phyloP scores from a whole-genome alignment of 2,113 vertebrate species.

The Myotis brandtii region DNA sequence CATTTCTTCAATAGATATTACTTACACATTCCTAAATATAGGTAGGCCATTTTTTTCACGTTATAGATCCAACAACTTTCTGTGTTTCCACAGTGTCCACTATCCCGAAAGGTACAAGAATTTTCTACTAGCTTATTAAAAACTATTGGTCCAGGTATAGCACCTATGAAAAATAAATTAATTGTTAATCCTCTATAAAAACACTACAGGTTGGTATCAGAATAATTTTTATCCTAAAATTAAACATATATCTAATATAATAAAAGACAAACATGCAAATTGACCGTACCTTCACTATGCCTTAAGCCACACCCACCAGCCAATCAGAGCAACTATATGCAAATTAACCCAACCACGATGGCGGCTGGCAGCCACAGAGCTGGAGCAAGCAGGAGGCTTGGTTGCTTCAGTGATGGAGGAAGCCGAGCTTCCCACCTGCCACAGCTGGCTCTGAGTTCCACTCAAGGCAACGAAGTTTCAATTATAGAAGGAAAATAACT shows the following conservation, averaged over 20 bases:
- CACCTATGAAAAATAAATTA: slow-evolving; percentile 45
- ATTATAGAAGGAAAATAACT: no score
- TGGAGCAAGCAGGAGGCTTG: no score
- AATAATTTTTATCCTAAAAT: slow-evolving; percentile 27
- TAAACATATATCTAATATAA: neutral
- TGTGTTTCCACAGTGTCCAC: neutral
- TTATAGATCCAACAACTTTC: slow-evolving; percentile 60
- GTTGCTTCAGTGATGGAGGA: no score
- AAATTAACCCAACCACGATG: no score
- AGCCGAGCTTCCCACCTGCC: no score
- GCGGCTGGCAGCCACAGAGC: no score
- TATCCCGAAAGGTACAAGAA: slow-evolving; percentile 45
- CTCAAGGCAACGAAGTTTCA: no score
- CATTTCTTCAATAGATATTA: slow-evolving; percentile 24
- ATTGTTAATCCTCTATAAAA: slow-evolving; percentile 29
- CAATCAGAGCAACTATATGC: no score
- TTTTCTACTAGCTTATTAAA: neutral
- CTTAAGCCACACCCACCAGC: no score
- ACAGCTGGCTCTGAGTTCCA: no score
- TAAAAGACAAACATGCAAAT: no score
- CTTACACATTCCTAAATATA: slow-evolving; percentile 67
- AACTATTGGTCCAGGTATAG: slow-evolving; percentile 50
- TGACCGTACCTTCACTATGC: no score
- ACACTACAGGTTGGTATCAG: neutral
- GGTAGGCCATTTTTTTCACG: slow-evolving; percentile 29